Conservation (phyloP, 2,797 vertebrate genomes). For the Pseudochromis fuscus region DNA sequence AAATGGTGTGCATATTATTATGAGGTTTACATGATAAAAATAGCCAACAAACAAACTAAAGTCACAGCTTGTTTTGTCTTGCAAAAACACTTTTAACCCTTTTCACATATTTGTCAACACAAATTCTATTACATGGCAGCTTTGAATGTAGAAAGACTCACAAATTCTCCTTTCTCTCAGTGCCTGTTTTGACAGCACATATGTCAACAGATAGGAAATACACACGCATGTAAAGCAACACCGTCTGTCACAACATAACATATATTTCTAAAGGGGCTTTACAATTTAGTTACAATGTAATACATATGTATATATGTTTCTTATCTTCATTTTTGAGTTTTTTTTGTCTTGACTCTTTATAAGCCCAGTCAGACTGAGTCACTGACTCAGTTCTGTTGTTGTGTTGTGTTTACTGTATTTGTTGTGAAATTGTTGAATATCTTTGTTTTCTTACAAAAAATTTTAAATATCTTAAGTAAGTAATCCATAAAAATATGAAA, state of each 20-base stretch:
- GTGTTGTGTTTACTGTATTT: not conserved
- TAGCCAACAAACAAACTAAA: not conserved
- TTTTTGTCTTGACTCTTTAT: not conserved
- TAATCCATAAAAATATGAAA: no score
- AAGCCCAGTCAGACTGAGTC: no score
- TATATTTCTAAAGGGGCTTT: not conserved
- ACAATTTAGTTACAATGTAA: no score
- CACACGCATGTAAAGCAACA: not conserved
- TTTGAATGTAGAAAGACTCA: not conserved
- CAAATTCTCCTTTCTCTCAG: not conserved
- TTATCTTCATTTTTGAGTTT: no score
- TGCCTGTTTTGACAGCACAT: not conserved
- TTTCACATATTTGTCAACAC: not conserved
- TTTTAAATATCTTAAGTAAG: no score
- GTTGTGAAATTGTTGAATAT: not conserved
- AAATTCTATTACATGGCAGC: not conserved
- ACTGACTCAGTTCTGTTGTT: not conserved
- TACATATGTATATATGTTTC: no score
- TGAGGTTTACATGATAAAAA: conserved; percentile 27
- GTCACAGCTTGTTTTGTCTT: conserved; percentile 1
- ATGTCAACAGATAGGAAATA: not conserved
- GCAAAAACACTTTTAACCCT: not conserved
- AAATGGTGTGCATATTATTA: conserved; percentile 18
- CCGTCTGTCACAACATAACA: not conserved
- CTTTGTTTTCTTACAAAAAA: no score